Evolutionary conservation across 1,140 invertebrate genomes (phyloP).

Genomic region (Metaphire vulgaris): DNA sequence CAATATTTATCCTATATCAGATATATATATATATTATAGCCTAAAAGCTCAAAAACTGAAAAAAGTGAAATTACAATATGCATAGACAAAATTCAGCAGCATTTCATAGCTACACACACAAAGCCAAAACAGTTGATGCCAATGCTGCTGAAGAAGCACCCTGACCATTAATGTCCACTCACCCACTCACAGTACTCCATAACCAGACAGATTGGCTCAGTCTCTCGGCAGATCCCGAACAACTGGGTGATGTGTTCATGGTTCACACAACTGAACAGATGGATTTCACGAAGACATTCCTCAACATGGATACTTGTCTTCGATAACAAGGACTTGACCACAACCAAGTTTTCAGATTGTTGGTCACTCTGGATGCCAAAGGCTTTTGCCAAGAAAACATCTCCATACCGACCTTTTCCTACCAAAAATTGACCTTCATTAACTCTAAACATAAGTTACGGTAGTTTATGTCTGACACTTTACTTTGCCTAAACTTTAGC

Average conservation of each 20-base stretch:
- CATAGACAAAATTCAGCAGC: background rate
- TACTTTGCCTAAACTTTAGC: no score
- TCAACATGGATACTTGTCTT: constrained; percentile 68
- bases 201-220: constrained; percentile 79
- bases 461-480: no score
- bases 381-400: constrained; percentile 71
- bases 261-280: constrained; percentile 70
- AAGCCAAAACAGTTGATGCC: no score
- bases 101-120: no score
- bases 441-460: no score
- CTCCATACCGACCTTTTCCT: constrained; percentile 83
- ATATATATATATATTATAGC: background rate
- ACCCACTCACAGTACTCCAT: constrained; percentile 89
- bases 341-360: constrained; percentile 55
- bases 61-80: background rate
- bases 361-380: constrained; percentile 43
- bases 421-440: constrained; percentile 32
- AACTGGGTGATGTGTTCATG: constrained; percentile 73
- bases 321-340: constrained; percentile 67
- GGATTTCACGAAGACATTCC: constrained; percentile 72
- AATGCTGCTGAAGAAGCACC: no score
- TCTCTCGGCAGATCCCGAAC: constrained; percentile 71
- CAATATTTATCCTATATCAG: background rate
- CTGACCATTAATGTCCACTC: no score
- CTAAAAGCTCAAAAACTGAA: background rate